Percentiles rank a stretch among this genome's conserved stretches.
phyloP scores from a whole-genome alignment of 1,140 invertebrate species.

The Drosophila jambulina region DNA sequence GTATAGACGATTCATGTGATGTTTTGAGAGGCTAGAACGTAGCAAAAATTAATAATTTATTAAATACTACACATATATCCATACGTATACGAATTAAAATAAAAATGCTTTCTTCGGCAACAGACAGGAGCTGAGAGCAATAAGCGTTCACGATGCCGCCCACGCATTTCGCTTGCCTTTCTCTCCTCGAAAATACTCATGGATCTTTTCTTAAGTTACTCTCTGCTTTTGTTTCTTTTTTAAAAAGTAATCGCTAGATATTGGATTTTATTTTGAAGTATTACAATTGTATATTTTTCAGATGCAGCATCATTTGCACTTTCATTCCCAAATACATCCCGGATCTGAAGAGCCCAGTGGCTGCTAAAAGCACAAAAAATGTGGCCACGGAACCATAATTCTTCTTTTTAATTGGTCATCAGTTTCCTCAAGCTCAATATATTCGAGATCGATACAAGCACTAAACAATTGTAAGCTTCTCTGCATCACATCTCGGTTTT shows the following conservation, averaged over 20 bases:
- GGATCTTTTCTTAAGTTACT: not conserved
- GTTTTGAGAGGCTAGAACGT: slow-evolving; percentile 51
- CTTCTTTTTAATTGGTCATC: no score
- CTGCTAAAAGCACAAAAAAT: no score
- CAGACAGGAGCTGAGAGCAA: slow-evolving; percentile 17
- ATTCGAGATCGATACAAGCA: not conserved
- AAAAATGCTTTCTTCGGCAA: slow-evolving; percentile 42
- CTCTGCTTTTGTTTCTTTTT: slow-evolving; percentile 7
- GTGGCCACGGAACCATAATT: no score
- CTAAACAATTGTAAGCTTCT: no score
- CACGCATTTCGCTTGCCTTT: slow-evolving; percentile 42
- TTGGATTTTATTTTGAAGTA: not conserved
- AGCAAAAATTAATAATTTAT: slow-evolving; percentile 79
- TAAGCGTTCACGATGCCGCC: slow-evolving; percentile 14
- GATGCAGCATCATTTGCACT: no score
- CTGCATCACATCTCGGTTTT: not conserved
- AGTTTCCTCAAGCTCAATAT: not conserved
- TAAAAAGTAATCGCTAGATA: not conserved
- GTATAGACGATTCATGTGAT: slow-evolving; percentile 74
- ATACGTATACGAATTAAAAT: slow-evolving; percentile 33
- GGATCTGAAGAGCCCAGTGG: no score
- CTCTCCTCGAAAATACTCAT: slow-evolving; percentile 16
- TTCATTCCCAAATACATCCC: no score
- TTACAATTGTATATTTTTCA: not conserved
- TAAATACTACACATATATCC: slow-evolving; percentile 60